Evolutionary conservation across 2,113 vertebrate genomes (phyloP).

Genomic region (Trichomycterus rosablanca): DNA sequence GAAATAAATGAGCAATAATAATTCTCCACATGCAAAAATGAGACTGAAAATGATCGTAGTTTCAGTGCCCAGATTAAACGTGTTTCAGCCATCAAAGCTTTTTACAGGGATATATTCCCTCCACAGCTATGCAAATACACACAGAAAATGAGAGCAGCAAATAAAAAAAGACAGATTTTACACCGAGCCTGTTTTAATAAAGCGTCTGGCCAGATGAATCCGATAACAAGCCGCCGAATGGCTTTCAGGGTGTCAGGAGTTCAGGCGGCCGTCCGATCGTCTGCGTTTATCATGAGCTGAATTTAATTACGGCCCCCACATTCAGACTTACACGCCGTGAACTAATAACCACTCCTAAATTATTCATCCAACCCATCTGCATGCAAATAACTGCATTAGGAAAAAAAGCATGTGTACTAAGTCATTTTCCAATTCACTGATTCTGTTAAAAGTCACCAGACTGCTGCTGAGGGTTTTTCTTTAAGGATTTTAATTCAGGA

Average conservation of each 20-base stretch:
- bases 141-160: background rate
- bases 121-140: slow-evolving; percentile 4
- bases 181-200: slow-evolving; percentile 7
- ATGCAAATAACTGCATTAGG: slow-evolving; percentile 55
- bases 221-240: slow-evolving; percentile 42
- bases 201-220: slow-evolving; percentile 34
- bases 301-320: slow-evolving; percentile 55
- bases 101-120: slow-evolving; percentile 10
- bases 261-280: slow-evolving; percentile 41
- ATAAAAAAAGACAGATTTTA: background rate
- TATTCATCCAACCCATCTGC: slow-evolving; percentile 61
- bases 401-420: slow-evolving; percentile 46
- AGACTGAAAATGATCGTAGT: slow-evolving; percentile 40
- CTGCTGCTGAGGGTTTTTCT: too few species aligned
- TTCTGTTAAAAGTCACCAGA: slow-evolving; percentile 46
- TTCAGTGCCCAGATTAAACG: too few species aligned
- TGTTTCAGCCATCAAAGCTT: slow-evolving; percentile 29
- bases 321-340: slow-evolving; percentile 36
- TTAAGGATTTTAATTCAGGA: too few species aligned
- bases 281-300: slow-evolving; percentile 45
- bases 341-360: slow-evolving; percentile 64
- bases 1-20: slow-evolving; percentile 1
- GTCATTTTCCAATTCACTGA: slow-evolving; percentile 62
- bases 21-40: background rate
- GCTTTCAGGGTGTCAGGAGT: slow-evolving; percentile 40